Evolutionary conservation across 2,888 invertebrate species (phyloP).

Genomic region (Thalpophila matura): DNA sequence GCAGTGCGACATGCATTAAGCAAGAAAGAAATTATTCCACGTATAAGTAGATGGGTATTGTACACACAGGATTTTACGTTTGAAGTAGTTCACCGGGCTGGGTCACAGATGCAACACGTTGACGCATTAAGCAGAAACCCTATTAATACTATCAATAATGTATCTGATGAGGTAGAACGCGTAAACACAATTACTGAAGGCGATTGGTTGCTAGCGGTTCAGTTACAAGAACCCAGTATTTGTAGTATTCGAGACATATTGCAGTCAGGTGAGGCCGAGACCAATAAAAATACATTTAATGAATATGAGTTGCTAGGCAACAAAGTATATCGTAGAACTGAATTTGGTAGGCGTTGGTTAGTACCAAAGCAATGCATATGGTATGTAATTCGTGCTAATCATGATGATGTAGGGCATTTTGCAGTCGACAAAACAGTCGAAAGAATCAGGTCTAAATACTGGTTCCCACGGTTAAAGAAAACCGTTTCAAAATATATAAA

Average conservation of each 20-base stretch:
- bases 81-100: conserved; percentile 14
- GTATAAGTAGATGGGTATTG: conserved; percentile 2
- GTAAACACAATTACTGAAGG: conserved; percentile 26
- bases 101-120: conserved; percentile 16
- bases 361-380: conserved; percentile 21
- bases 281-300: not conserved
- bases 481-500: not conserved
- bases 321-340: conserved; percentile 18
- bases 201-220: too few species aligned
- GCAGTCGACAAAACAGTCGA: conserved; percentile 15
- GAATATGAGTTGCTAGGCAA: conserved; percentile 5
- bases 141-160: too few species aligned
- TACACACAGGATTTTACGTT: conserved; percentile 11
- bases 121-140: conserved; percentile 15
- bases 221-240: not conserved
- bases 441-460: not conserved
- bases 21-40: conserved; percentile 4
- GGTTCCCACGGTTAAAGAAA: not conserved
- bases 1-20: conserved; percentile 1
- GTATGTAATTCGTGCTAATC: conserved; percentile 12
- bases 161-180: too few species aligned
- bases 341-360: conserved; percentile 13
- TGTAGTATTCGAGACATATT: not conserved
- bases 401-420: conserved; percentile 17
- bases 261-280: conserved; percentile 10